phyloP scores from a whole-genome alignment of 2,888 invertebrate genomes.

The Eupelmus urozonus region DNA sequence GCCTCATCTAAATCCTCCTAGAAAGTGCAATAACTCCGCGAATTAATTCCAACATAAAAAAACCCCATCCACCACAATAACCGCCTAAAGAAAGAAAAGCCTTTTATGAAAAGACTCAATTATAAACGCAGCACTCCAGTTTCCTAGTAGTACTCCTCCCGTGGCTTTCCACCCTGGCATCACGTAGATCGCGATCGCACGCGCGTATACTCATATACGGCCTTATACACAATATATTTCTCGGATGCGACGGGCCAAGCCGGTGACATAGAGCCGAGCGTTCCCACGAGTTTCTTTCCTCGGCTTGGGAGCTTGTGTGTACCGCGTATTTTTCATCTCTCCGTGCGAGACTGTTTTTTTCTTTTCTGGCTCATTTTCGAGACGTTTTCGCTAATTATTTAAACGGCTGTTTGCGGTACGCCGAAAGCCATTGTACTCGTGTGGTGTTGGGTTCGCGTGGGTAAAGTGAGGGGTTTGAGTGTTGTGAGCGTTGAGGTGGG shows the following conservation, averaged over 20 bases:
- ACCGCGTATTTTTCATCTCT: slow-evolving; percentile 4
- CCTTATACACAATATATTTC: not conserved
- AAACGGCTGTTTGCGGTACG: no score
- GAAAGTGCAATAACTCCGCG: slow-evolving; percentile 35
- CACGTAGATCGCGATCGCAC: slow-evolving; percentile 14
- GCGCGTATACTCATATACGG: not conserved
- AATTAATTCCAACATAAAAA: no score
- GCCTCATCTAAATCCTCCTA: slow-evolving; percentile 12
- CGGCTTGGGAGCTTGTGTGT: slow-evolving; percentile 1
- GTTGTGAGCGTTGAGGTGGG: no score
- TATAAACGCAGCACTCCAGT: no score
- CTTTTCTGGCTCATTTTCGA: no score
- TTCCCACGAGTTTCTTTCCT: slow-evolving; percentile 25
- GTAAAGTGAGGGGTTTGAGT: no score
- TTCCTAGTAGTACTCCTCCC: no score
- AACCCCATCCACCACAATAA: no score
- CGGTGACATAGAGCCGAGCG: not conserved
- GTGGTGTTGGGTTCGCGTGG: no score
- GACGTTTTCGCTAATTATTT: slow-evolving; percentile 3
- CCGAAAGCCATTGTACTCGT: no score
- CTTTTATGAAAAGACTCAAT: slow-evolving; percentile 33
- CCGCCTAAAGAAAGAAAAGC: slow-evolving; percentile 2
- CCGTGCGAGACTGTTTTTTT: no score
- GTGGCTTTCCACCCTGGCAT: slow-evolving; percentile 12
- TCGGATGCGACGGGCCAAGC: slow-evolving; percentile 1